Percentiles rank a stretch among this genome's conserved stretches.
These are phyloP conservation scores for Pseudanteris insignis DNA, from an alignment of 2,888 invertebrate genomes.

Conservation along the genomic window DNA sequence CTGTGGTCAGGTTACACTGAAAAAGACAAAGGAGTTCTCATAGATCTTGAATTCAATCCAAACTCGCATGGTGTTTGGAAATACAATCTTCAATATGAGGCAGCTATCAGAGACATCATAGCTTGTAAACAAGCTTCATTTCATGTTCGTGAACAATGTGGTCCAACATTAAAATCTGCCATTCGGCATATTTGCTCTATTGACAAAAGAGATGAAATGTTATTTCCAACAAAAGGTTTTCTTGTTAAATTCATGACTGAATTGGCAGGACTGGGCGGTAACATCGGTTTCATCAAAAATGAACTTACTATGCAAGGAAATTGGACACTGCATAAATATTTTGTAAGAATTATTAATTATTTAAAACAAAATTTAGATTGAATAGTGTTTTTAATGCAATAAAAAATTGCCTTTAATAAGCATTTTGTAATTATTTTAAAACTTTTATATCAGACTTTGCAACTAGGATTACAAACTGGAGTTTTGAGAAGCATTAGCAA, in stretches of 20 bases:
- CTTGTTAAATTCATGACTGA: slow-evolving; percentile 81
- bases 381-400: no score
- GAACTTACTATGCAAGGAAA: slow-evolving; percentile 79
- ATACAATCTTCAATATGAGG: slow-evolving; percentile 91
- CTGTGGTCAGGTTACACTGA: slow-evolving; percentile 86
- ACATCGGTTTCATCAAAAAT: slow-evolving; percentile 88
- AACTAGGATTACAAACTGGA: slow-evolving; percentile 76
- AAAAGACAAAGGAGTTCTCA: slow-evolving; percentile 78
- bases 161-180: slow-evolving; percentile 89
- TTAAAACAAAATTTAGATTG: slow-evolving; percentile 1
- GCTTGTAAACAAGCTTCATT: slow-evolving; percentile 81
- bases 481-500: slow-evolving; percentile 72
- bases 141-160: slow-evolving; percentile 86
- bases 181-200: slow-evolving; percentile 81
- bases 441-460: slow-evolving; percentile 73
- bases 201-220: slow-evolving; percentile 81
- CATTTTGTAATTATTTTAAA: no score
- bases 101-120: slow-evolving; percentile 81
- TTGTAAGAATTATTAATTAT: slow-evolving; percentile 65
- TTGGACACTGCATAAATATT: slow-evolving; percentile 71
- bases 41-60: slow-evolving; percentile 79
- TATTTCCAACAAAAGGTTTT: slow-evolving; percentile 82
- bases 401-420: no score
- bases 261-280: slow-evolving; percentile 89
- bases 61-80: slow-evolving; percentile 68